Conservation (phyloP, 2,797 vertebrate species). For the Tarsius wallacei region DNA sequence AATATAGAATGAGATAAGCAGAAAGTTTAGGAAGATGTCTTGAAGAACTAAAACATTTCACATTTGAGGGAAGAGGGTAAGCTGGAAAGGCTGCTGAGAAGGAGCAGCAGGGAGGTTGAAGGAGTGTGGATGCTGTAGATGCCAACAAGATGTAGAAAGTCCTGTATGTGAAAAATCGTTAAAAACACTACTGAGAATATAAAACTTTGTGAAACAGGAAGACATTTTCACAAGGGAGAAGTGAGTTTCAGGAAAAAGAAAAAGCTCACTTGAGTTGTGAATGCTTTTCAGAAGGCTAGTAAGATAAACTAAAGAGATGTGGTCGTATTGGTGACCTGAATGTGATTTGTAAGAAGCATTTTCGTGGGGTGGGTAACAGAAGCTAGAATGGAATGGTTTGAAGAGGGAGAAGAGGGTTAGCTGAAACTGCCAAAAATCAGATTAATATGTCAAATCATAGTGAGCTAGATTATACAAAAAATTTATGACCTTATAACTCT, state of each 20-base stretch:
- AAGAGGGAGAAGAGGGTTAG: not conserved
- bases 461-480: not conserved
- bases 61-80: not conserved
- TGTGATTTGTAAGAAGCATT: not conserved
- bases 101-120: not conserved
- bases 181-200: no score
- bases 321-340: not conserved
- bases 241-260: not conserved
- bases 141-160: not conserved
- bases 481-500: not conserved
- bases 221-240: not conserved
- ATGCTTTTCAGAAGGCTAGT: not conserved
- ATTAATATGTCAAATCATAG: not conserved
- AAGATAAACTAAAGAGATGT: not conserved
- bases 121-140: not conserved
- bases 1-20: conserved; percentile 22
- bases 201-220: no score
- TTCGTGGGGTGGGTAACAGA: conserved; percentile 18
- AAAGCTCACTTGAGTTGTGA: not conserved
- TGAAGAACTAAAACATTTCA: not conserved
- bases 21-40: not conserved
- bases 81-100: not conserved
- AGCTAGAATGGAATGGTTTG: not conserved
- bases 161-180: no score
- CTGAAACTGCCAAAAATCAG: conserved; percentile 17